phyloP scores from a whole-genome alignment of 2,113 vertebrate species.

The Cygnus atratus region DNA sequence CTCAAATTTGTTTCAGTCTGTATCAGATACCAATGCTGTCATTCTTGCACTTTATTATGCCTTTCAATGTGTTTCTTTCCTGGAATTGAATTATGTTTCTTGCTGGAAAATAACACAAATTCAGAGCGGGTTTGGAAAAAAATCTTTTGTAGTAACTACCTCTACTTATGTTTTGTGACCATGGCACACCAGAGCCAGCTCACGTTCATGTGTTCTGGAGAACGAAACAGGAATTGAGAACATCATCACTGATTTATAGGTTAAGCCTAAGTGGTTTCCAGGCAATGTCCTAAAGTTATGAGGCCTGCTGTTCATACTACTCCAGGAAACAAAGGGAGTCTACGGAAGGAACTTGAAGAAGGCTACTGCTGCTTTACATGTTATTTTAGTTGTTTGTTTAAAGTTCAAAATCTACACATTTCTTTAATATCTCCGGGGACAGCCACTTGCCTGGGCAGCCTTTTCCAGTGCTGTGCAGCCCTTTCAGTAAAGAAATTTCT shows the following conservation, averaged over 20 bases:
- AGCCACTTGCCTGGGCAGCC: too few species aligned
- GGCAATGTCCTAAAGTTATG: background rate
- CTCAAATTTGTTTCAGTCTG: constrained; percentile 1
- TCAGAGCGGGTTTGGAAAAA: background rate
- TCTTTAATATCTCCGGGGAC: too few species aligned
- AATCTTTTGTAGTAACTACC: background rate
- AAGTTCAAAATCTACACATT: background rate
- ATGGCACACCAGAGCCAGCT: background rate
- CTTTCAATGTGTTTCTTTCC: background rate
- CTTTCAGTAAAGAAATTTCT: too few species aligned
- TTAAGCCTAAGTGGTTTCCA: background rate
- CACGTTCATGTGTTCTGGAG: background rate
- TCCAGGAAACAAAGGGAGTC: background rate
- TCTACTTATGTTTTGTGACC: background rate
- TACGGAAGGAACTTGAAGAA: background rate
- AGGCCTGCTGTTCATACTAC: background rate
- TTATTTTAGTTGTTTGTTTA: background rate
- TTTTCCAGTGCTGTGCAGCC: too few species aligned
- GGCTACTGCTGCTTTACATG: background rate
- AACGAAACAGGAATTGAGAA: background rate
- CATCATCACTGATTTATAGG: background rate
- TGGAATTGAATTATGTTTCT: background rate
- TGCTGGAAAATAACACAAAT: background rate
- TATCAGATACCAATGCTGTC: background rate
- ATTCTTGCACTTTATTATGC: background rate